phyloP scores from a whole-genome alignment of 2,888 invertebrate genomes.

The Helicoverpa assulta region DNA sequence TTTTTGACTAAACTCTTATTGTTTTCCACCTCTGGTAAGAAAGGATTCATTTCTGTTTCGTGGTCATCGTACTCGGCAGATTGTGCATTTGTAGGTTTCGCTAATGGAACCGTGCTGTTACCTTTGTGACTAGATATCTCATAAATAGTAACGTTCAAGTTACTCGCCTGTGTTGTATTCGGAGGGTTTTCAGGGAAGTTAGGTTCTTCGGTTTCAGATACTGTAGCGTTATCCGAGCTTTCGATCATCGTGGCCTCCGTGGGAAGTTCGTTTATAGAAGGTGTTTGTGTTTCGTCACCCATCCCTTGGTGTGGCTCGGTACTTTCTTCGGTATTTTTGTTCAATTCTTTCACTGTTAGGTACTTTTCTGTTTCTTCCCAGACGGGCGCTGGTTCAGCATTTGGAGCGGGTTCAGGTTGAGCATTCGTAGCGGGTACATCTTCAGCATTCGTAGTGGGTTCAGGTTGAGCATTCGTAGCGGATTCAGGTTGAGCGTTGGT shows the following conservation, averaged over 20 bases:
- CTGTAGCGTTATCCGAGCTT: constrained; percentile 28
- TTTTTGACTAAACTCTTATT: constrained; percentile 91
- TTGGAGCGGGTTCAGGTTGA: constrained; percentile 8
- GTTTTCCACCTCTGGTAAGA: constrained; percentile 92
- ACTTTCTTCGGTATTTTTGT: constrained; percentile 48
- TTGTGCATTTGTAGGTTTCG: constrained; percentile 72
- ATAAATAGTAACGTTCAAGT: constrained; percentile 85
- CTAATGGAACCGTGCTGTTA: constrained; percentile 70
- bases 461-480: constrained; percentile 45
- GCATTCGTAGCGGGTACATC: constrained; percentile 7
- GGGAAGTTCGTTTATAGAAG: constrained; percentile 50
- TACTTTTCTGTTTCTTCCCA: constrained; percentile 79
- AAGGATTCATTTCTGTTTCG: constrained; percentile 92
- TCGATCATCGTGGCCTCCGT: constrained; percentile 39
- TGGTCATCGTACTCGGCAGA: constrained; percentile 82
- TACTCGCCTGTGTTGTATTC: constrained; percentile 75
- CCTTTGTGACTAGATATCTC: constrained; percentile 80
- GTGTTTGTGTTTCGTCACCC: constrained; percentile 50
- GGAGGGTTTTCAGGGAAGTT: constrained; percentile 54
- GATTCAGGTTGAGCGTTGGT: constrained; percentile 22
- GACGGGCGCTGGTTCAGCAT: constrained; percentile 78
- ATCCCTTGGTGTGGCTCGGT: constrained; percentile 36
- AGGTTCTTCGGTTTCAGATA: constrained; percentile 32
- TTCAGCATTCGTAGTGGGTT: no score
- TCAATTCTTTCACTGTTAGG: constrained; percentile 63